Percentiles rank a stretch among this genome's conserved stretches.
Conservation (phyloP, 2,888 invertebrate genomes). For the Calephelis perditalis region DNA sequence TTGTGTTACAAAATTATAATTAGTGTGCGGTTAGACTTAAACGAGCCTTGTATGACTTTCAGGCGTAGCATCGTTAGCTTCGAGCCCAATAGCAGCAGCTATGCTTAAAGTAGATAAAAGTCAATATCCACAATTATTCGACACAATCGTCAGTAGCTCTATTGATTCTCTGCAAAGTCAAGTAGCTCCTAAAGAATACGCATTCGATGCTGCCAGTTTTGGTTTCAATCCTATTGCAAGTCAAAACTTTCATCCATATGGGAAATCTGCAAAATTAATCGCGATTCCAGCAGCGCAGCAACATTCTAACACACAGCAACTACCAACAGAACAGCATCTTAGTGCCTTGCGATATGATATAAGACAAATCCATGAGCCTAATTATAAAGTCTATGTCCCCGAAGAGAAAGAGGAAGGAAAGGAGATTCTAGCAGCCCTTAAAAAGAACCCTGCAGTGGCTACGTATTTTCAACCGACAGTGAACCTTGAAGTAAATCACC, state of each 20-base stretch:
- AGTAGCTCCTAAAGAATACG: slow-evolving; percentile 56
- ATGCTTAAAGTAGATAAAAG: slow-evolving; percentile 66
- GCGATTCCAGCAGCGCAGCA: slow-evolving; percentile 37
- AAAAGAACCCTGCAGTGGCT: slow-evolving; percentile 64
- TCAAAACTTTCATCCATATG: slow-evolving; percentile 55
- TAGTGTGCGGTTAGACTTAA: slow-evolving; percentile 5
- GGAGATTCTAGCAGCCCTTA: slow-evolving; percentile 62
- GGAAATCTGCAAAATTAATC: slow-evolving; percentile 52
- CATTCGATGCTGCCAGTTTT: slow-evolving; percentile 64
- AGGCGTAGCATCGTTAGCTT: slow-evolving; percentile 66
- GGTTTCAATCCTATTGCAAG: slow-evolving; percentile 72
- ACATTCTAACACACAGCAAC: slow-evolving; percentile 34
- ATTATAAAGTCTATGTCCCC: slow-evolving; percentile 70
- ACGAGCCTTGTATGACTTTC: slow-evolving; percentile 40
- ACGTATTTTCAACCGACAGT: slow-evolving; percentile 65
- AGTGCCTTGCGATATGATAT: slow-evolving; percentile 65
- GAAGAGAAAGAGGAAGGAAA: slow-evolving; percentile 60
- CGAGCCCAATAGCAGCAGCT: slow-evolving; percentile 62
- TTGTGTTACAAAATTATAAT: slow-evolving; percentile 14
- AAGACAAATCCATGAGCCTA: slow-evolving; percentile 64
- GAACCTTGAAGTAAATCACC: slow-evolving; percentile 65
- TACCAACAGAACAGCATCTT: slow-evolving; percentile 47
- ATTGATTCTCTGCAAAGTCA: slow-evolving; percentile 63
- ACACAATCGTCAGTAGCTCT: slow-evolving; percentile 70
- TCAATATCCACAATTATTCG: slow-evolving; percentile 65